These are phyloP conservation scores for Apotomis turbidana DNA, from an alignment of 2,888 invertebrate genomes.

Conservation along the genomic window DNA sequence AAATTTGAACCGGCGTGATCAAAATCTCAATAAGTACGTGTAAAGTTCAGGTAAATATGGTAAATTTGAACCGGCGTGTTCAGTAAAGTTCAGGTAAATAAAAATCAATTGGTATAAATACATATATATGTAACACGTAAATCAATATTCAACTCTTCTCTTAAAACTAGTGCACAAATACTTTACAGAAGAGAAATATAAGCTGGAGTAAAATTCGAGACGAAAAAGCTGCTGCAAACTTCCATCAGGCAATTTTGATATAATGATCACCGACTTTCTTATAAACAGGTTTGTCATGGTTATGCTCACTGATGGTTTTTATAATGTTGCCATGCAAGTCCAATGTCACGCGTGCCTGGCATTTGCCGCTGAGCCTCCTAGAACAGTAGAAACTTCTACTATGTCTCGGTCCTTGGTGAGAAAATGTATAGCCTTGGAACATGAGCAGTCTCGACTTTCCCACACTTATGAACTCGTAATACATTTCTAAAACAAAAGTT, in stretches of 20 bases:
- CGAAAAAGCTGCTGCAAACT: no score
- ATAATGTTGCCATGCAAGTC: constrained; percentile 10
- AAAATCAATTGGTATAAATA: no score
- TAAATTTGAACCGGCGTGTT: no score
- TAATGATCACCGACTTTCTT: background rate
- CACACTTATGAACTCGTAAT: background rate
- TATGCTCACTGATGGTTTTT: constrained; percentile 28
- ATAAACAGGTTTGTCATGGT: constrained; percentile 33
- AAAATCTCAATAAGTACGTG: no score
- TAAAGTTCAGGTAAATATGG: no score
- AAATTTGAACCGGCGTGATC: no score
- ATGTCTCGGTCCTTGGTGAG: constrained; percentile 42
- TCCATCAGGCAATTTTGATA: background rate
- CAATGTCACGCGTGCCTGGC: constrained; percentile 43
- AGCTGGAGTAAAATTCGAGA: no score
- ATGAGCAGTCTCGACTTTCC: constrained; percentile 39
- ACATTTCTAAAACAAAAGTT: background rate
- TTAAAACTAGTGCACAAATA: no score
- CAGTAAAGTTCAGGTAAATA: no score
- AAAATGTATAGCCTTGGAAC: constrained; percentile 48
- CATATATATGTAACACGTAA: no score
- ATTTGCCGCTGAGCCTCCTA: constrained; percentile 43
- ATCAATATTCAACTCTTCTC: no score
- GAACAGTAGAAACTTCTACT: background rate
- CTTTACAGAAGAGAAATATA: no score